phyloP scores from a whole-genome alignment of 2,797 vertebrate genomes.

The Paratrypauchen microcephalus region DNA sequence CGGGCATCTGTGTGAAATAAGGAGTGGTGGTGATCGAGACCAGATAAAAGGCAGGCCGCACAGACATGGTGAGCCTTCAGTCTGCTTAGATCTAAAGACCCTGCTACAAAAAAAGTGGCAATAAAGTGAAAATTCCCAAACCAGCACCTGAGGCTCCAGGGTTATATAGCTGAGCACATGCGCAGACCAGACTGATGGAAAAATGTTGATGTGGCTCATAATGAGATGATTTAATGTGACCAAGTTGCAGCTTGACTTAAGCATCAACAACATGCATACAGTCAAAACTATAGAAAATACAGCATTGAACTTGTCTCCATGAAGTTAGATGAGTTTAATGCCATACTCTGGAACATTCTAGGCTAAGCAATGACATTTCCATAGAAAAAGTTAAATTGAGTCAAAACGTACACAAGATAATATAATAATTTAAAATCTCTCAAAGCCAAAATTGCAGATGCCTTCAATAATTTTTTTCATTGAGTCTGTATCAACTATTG shows the following conservation, averaged over 20 bases:
- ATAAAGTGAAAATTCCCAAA: neutral
- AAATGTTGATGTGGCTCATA: neutral
- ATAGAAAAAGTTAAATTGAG: too few species aligned
- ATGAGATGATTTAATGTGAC: conserved; percentile 4
- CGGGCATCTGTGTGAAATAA: conserved; percentile 23
- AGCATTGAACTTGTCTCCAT: too few species aligned
- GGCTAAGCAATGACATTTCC: too few species aligned
- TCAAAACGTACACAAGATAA: too few species aligned
- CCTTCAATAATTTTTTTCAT: too few species aligned
- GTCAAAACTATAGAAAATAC: neutral
- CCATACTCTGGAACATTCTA: too few species aligned
- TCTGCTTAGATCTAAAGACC: neutral
- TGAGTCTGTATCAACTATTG: too few species aligned
- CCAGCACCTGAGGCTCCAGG: neutral
- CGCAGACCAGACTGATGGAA: neutral
- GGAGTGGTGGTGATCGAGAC: neutral
- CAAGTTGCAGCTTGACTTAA: neutral
- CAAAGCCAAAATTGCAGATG: too few species aligned
- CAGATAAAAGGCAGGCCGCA: neutral
- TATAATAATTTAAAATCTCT: too few species aligned
- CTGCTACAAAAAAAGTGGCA: conserved; percentile 9
- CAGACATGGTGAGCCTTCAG: too few species aligned
- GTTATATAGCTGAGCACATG: neutral
- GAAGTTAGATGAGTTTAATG: too few species aligned
- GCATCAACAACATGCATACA: neutral